A percentile compares a stretch with the other conserved stretches of the same genome.
Evolutionary conservation across 2,113 vertebrate species (phyloP).

Genomic region (Parus major): DNA sequence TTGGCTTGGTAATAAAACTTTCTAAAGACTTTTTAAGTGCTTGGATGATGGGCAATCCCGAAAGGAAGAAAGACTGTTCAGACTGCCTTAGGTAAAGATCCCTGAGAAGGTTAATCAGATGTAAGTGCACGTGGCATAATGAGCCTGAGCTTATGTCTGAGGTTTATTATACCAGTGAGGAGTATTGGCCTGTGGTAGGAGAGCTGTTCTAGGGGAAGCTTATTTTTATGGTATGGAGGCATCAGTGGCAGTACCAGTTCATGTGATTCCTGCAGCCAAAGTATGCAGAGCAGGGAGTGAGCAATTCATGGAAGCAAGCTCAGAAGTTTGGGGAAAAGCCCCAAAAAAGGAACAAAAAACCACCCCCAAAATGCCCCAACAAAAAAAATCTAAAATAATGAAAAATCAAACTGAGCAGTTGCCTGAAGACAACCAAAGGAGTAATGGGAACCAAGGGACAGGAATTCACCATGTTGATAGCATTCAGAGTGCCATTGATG

Average conservation of each 20-base stretch:
- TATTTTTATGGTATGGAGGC: neutral
- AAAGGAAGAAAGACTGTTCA: neutral
- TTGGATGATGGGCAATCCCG: fast-evolving
- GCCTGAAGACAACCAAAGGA: neutral
- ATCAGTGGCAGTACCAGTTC: neutral
- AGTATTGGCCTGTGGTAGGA: neutral
- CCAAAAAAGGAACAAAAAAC: neutral
- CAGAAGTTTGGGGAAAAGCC: neutral
- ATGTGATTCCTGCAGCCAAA: neutral
- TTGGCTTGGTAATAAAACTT: neutral
- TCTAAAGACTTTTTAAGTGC: neutral
- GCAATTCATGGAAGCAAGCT: fast-evolving
- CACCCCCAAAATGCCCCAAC: too few relatives aligned
- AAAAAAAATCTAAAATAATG: neutral
- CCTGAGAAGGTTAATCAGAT: neutral
- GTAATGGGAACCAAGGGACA: neutral
- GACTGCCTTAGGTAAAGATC: neutral
- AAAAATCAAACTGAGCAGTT: neutral
- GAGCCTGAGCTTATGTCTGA: neutral
- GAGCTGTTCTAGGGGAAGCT: neutral
- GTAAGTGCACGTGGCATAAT: neutral
- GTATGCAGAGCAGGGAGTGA: neutral
- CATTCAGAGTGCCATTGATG: neutral
- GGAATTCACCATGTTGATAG: neutral
- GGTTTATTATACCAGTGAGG: neutral